These are phyloP conservation scores for Drosophila quinaria DNA, from an alignment of 2,888 invertebrate species.

Conservation along the genomic window DNA sequence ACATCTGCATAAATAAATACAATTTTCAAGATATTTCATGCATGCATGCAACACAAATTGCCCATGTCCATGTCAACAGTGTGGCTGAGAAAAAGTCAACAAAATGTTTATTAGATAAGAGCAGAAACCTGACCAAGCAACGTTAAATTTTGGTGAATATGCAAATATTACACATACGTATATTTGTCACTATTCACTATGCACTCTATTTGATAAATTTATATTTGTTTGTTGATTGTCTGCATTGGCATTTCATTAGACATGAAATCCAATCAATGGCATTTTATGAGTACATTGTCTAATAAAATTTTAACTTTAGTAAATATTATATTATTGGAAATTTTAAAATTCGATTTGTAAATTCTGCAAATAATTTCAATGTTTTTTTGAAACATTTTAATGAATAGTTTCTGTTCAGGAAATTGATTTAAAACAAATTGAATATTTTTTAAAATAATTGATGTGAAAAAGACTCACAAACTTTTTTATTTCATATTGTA, in stretches of 20 bases:
- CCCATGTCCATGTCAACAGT: slow-evolving; percentile 9
- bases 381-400: too few relatives aligned
- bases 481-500: not conserved
- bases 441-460: too few relatives aligned
- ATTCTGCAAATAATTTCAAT: too few relatives aligned
- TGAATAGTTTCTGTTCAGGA: too few relatives aligned
- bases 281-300: not conserved
- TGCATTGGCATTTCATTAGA: slow-evolving; percentile 10
- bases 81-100: slow-evolving; percentile 29
- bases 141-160: slow-evolving; percentile 21
- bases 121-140: slow-evolving; percentile 7
- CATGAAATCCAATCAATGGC: not conserved
- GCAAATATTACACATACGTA: slow-evolving; percentile 46
- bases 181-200: slow-evolving; percentile 10
- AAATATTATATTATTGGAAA: too few relatives aligned
- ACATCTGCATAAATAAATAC: slow-evolving; percentile 34
- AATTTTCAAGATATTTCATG: slow-evolving; percentile 35
- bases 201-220: slow-evolving; percentile 5
- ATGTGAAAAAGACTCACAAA: too few relatives aligned
- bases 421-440: too few relatives aligned
- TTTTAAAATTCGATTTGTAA: too few relatives aligned
- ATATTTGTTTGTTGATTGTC: not conserved
- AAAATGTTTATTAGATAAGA: slow-evolving; percentile 45
- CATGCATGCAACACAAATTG: slow-evolving; percentile 31
- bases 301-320: not conserved